Base-by-base conservation (phyloP, 2,797 vertebrate genomes). In the Sebastes nivosus region DNA sequence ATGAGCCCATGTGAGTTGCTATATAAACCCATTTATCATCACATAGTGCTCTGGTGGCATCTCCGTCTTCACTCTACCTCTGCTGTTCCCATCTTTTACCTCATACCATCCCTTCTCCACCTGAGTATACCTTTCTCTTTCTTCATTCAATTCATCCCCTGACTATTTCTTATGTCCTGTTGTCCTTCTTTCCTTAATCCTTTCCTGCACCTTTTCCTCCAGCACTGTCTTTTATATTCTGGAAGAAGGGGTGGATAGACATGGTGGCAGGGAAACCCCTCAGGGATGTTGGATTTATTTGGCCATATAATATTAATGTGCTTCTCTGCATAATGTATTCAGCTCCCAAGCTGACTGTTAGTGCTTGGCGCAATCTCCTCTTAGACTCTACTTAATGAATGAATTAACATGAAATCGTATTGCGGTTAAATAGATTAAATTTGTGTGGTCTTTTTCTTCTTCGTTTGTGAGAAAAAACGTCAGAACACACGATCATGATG, bases 281-380 rank as follows among this genome's bases (percentile, higher is more conserved):
- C 5, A 11, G 81, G 87, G 82, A 70, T 75, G 68, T 75, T 81
- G 79, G 78, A 82, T 90, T 80, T 83, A 82, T 90, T 91, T 91
- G 80, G 67, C 73, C 52, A 87, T 94, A 67, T 77, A 93, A 92
- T 67, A 94, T 93, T 88, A 80, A 94, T 92, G 77, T 13, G 50
- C 30, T 76, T 82, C 59, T 75, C 71, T 86, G 34, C 67, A 83
- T 91, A 90, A 93, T 89, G 87, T 76, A 88, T 91, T 91, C 83
- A 81, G 82, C 69, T 92, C 88, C 91, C 83, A 82, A 80, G 66
- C 84, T 85, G 83, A 80, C 80, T 85, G 81, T 93, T 90, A 92
- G 85, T 74, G 64, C 60, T 83, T 91, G 58, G 86, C 77, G 80
- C 82, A 29, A 8, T 66, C 87, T 87, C 64, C 34, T 50, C 46